Percentiles rank a stretch among this genome's conserved stretches.
phyloP scores from a whole-genome alignment of 2,888 invertebrate genomes.

The Heliconius sara region DNA sequence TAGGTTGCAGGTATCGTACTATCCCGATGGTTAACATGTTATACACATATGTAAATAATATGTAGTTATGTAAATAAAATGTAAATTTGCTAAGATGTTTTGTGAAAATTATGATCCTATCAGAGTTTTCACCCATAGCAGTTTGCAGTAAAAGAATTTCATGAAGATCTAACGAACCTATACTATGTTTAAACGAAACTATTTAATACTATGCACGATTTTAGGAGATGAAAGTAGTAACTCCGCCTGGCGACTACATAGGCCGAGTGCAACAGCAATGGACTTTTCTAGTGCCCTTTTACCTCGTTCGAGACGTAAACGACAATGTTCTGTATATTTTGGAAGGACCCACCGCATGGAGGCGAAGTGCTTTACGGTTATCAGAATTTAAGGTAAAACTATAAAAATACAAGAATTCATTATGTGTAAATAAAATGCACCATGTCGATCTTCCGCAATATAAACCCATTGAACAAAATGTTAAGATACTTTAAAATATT shows the following conservation, averaged over 20 bases:
- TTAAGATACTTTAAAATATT: too few species aligned
- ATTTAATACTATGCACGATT: slow-evolving; percentile 21
- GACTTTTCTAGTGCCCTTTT: slow-evolving; percentile 86
- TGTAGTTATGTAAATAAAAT: neutral
- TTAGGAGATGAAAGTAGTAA: slow-evolving; percentile 87
- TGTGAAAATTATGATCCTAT: too few species aligned
- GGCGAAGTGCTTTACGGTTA: slow-evolving; percentile 65
- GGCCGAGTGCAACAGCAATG: slow-evolving; percentile 89
- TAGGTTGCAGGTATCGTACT: slow-evolving; percentile 84
- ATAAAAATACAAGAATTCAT: neutral
- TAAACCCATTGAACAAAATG: neutral
- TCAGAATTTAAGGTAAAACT: slow-evolving; percentile 70
- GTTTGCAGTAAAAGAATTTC: neutral
- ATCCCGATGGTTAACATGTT: neutral
- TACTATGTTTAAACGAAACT: too few species aligned
- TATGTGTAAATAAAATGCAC: too few species aligned
- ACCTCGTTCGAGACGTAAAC: slow-evolving; percentile 86
- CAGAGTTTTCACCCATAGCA: too few species aligned
- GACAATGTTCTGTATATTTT: slow-evolving; percentile 87
- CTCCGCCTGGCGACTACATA: slow-evolving; percentile 87
- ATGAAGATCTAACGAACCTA: neutral
- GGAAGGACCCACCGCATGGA: slow-evolving; percentile 87
- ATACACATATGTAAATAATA: neutral
- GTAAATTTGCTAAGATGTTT: neutral
- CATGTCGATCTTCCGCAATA: neutral